These are phyloP conservation scores for Graphium colonna DNA, from an alignment of 2,888 invertebrate species.

Conservation along the genomic window DNA sequence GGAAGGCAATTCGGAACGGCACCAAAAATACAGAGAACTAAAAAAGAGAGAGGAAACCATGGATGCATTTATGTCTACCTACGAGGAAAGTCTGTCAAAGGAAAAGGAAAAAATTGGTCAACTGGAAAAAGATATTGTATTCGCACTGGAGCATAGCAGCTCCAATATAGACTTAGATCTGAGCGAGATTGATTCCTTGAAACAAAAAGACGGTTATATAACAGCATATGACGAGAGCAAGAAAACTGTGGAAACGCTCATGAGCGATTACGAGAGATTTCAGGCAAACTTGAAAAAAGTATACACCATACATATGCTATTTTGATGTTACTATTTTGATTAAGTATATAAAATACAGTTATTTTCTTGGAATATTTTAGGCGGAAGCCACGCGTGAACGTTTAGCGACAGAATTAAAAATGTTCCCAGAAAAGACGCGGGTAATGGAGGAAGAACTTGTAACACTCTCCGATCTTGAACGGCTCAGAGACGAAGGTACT, in stretches of 20 bases:
- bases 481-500: conserved; percentile 75
- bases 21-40: conserved; percentile 89
- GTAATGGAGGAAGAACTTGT: conserved; percentile 83
- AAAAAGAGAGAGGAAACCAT: conserved; percentile 90
- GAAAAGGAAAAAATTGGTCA: conserved; percentile 82
- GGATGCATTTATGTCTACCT: conserved; percentile 85
- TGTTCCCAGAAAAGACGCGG: conserved; percentile 84
- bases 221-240: conserved; percentile 71
- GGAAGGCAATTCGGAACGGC: conserved; percentile 86
- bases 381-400: conserved; percentile 70
- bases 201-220: conserved; percentile 66
- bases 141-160: conserved; percentile 83
- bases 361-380: conserved; percentile 36
- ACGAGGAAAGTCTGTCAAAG: conserved; percentile 81
- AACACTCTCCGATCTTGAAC: conserved; percentile 81
- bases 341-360: background rate
- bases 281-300: conserved; percentile 82
- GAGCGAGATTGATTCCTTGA: conserved; percentile 73
- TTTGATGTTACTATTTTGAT: background rate
- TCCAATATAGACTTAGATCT: conserved; percentile 82
- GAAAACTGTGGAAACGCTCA: conserved; percentile 64
- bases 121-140: conserved; percentile 82
- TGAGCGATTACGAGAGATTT: conserved; percentile 79
- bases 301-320: background rate
- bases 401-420: conserved; percentile 79